phyloP scores from a whole-genome alignment of 1,140 invertebrate genomes.

The Drosophila equinoxialis region DNA sequence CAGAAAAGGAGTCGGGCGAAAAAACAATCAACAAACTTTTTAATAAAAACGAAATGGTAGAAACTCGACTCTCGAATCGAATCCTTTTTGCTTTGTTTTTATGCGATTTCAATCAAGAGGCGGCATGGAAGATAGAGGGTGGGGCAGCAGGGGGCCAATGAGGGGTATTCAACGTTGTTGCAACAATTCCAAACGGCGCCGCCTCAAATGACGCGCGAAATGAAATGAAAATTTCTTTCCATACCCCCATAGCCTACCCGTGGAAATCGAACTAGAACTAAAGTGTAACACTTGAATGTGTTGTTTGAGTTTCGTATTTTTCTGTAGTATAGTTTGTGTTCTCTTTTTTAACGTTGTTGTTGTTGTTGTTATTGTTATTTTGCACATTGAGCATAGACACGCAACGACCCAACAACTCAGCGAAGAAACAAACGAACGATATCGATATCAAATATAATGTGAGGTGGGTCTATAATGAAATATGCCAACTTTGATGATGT shows the following conservation, averaged over 20 bases:
- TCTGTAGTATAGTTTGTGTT: conserved; percentile 28
- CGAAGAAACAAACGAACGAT: conserved; percentile 59
- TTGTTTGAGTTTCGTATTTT: conserved; percentile 70
- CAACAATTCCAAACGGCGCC: conserved; percentile 74
- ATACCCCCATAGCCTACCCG: background rate
- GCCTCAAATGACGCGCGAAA: conserved; percentile 79
- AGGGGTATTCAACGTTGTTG: conserved; percentile 27
- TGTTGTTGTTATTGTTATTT: conserved; percentile 28
- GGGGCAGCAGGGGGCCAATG: background rate
- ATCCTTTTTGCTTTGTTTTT: conserved; percentile 53
- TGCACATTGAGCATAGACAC: conserved; percentile 73
- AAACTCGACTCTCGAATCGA: background rate
- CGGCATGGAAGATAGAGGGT: background rate
- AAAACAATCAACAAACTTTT: conserved; percentile 9
- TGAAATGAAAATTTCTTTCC: conserved; percentile 70
- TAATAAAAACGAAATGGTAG: conserved; percentile 10
- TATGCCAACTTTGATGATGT: conserved; percentile 79
- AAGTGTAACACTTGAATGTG: conserved; percentile 77
- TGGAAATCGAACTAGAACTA: conserved; percentile 42
- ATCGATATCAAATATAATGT: conserved; percentile 33
- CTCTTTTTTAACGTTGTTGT: background rate
- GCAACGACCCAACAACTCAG: conserved; percentile 27
- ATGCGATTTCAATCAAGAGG: conserved; percentile 73
- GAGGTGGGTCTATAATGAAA: conserved; percentile 58
- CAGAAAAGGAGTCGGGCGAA: background rate